Evolutionary conservation across 2,113 vertebrate species (phyloP).

Genomic region (Raphicerus campestris): DNA sequence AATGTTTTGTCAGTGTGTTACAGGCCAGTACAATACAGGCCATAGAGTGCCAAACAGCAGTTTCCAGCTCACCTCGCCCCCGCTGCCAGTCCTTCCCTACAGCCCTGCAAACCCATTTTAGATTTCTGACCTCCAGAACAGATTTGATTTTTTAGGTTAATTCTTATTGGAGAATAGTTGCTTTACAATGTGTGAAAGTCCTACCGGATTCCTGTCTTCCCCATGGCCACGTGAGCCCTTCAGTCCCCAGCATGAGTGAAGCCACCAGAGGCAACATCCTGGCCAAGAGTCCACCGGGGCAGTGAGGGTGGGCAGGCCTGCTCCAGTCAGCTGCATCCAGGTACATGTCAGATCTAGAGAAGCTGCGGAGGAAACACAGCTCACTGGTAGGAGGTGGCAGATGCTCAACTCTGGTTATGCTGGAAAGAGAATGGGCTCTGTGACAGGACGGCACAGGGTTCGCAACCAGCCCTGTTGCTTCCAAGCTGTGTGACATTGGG

Average conservation of each 20-base stretch:
- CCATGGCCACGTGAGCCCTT: background rate
- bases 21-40: background rate
- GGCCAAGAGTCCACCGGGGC: background rate
- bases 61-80: background rate
- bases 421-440: background rate
- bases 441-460: background rate
- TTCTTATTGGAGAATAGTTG: background rate
- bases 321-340: background rate
- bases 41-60: background rate
- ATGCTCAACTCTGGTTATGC: too few relatives aligned
- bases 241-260: background rate
- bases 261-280: background rate
- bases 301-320: background rate
- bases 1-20: background rate
- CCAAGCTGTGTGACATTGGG: background rate
- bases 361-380: background rate
- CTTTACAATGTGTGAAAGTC: background rate
- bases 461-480: background rate
- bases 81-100: background rate
- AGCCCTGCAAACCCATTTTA: background rate
- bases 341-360: background rate
- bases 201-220: background rate
- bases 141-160: background rate
- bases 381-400: fast-evolving
- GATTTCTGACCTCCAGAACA: background rate